A percentile compares a stretch with the other conserved stretches of the same genome.
Conservation (phyloP, 2,797 vertebrate species). For the Artibeus lituratus region DNA sequence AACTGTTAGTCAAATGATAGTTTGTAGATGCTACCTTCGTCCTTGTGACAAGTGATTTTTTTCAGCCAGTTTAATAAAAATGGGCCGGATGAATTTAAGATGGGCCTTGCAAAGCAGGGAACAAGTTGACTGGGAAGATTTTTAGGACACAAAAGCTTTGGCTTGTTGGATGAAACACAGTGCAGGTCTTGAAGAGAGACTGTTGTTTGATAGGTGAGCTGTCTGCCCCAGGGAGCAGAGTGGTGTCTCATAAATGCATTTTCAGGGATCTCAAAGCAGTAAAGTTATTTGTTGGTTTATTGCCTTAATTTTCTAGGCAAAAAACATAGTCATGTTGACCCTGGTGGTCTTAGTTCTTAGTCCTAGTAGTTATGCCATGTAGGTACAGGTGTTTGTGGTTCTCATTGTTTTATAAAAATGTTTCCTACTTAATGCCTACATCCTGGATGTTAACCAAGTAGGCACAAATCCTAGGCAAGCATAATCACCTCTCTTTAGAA, state of each 20-base stretch:
- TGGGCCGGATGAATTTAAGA: not conserved
- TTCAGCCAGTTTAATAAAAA: not conserved
- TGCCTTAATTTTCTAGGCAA: not conserved
- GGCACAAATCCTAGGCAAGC: not conserved
- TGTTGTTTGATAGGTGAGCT: not conserved
- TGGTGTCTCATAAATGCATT: not conserved
- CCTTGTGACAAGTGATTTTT: not conserved
- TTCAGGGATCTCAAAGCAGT: not conserved
- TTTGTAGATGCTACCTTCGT: not conserved
- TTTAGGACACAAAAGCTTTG: not conserved
- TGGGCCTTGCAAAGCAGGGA: not conserved
- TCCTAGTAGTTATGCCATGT: not conserved
- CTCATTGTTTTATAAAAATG: not conserved
- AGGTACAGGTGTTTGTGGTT: not conserved
- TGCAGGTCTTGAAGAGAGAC: not conserved
- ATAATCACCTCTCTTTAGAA: not conserved
- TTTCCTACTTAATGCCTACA: not conserved
- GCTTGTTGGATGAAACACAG: not conserved
- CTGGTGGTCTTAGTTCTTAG: not conserved
- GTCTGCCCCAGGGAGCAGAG: not conserved
- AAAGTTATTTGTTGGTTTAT: not conserved
- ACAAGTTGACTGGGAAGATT: not conserved
- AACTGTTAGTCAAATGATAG: not conserved
- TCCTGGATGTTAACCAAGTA: not conserved
- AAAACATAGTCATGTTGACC: not conserved